A percentile compares a stretch with the other conserved stretches of the same genome.
These are phyloP conservation scores for Asobara japonica DNA, from an alignment of 1,140 invertebrate genomes.

Conservation along the genomic window DNA sequence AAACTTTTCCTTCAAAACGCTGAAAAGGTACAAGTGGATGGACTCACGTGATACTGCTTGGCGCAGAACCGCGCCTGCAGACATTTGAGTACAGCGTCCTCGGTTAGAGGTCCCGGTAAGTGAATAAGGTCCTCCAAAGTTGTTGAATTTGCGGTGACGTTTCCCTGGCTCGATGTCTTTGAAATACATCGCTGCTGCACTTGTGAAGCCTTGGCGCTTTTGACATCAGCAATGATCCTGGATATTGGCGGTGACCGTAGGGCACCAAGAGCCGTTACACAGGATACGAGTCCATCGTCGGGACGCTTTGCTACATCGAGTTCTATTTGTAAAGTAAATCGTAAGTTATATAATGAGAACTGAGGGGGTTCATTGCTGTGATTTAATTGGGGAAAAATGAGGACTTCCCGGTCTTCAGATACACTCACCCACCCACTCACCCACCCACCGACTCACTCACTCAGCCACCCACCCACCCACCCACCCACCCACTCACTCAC, in stretches of 20 bases:
- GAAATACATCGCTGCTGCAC: constrained; percentile 53
- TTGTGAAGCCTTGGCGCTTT: constrained; percentile 50
- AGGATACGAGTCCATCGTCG: constrained; percentile 61
- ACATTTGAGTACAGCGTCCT: constrained; percentile 91
- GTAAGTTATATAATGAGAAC: background rate
- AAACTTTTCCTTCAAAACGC: background rate
- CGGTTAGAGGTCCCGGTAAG: constrained; percentile 88
- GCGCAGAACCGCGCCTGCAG: constrained; percentile 88
- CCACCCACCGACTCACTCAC: too few relatives aligned
- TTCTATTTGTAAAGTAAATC: constrained; percentile 46
- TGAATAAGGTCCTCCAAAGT: constrained; percentile 90
- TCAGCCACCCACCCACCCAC: too few relatives aligned
- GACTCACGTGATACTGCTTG: constrained; percentile 88
- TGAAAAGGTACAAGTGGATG: background rate
- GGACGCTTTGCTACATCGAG: constrained; percentile 56
- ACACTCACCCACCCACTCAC: too few relatives aligned
- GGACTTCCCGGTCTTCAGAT: too few relatives aligned
- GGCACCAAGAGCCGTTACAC: constrained; percentile 59
- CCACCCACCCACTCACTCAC: too few relatives aligned
- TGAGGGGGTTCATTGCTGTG: too few relatives aligned
- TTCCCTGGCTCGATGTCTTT: constrained; percentile 41
- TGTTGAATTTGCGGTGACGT: constrained; percentile 44
- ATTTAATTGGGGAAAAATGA: too few relatives aligned
- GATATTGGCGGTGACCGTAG: constrained; percentile 58
- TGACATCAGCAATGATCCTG: constrained; percentile 58